Evolutionary conservation across 2,113 vertebrate species (phyloP).

Genomic region (Cyanistes caeruleus): DNA sequence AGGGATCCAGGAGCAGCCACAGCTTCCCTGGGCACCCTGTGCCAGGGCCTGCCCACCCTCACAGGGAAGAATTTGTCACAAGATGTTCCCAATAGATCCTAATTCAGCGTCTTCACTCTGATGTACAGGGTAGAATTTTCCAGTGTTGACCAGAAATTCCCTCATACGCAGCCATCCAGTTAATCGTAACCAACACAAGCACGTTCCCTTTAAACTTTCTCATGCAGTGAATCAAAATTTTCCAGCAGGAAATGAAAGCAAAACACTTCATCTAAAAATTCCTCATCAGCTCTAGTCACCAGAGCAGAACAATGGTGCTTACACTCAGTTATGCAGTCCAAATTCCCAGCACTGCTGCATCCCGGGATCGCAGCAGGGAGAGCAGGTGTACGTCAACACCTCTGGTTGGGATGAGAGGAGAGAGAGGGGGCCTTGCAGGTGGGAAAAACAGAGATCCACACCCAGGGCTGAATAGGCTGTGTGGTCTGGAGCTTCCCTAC

Average conservation of each 20-base stretch:
- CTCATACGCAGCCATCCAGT: fast-evolving
- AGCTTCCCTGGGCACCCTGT: background rate
- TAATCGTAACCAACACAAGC: fast-evolving
- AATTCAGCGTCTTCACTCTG: background rate
- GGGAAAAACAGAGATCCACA: background rate
- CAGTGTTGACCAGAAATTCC: background rate
- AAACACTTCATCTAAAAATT: slow-evolving; percentile 26
- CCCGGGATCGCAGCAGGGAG: background rate
- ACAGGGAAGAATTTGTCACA: background rate
- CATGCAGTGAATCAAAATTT: background rate
- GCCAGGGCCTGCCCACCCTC: background rate
- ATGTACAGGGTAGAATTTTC: background rate
- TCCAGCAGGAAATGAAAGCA: slow-evolving; percentile 18
- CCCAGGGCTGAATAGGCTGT: background rate
- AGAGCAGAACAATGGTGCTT: slow-evolving; percentile 7
- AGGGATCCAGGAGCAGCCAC: background rate
- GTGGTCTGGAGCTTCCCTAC: background rate
- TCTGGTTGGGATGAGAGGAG: background rate
- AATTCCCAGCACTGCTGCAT: background rate
- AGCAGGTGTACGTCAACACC: fast-evolving
- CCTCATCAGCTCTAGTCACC: background rate
- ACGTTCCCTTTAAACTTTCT: background rate
- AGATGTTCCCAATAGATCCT: background rate
- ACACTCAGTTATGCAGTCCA: background rate
- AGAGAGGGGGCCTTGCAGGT: background rate